These are phyloP conservation scores for Littorina saxatilis DNA, from an alignment of 1,140 invertebrate genomes.

Conservation along the genomic window DNA sequence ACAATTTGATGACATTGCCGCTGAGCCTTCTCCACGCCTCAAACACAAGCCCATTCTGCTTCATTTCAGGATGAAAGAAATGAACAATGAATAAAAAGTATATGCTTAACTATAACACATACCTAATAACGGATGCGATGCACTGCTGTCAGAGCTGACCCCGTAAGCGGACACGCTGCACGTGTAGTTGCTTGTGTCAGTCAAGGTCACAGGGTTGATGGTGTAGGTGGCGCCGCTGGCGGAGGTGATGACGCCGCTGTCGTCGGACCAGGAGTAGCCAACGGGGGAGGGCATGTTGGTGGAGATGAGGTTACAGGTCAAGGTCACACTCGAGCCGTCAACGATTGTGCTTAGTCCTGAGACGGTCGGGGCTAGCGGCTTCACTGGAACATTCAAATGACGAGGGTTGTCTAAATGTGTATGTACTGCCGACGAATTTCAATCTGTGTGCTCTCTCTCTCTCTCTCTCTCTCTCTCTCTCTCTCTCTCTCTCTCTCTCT, in stretches of 20 bases:
- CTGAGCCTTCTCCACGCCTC: too few relatives aligned
- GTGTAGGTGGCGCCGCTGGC: not conserved
- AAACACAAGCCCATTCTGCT: too few relatives aligned
- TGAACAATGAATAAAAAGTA: too few relatives aligned
- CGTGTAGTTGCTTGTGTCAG: not conserved
- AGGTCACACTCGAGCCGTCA: not conserved
- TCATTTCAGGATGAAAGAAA: too few relatives aligned
- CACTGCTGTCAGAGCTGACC: not conserved
- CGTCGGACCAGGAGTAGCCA: not conserved
- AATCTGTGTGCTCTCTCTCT: too few relatives aligned
- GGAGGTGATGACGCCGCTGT: too few relatives aligned
- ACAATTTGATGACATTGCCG: too few relatives aligned
- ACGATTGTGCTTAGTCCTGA: not conserved
- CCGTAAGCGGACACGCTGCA: conserved; percentile 3
- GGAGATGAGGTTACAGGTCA: not conserved
- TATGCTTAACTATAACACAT: too few relatives aligned
- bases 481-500: too few relatives aligned
- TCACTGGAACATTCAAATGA: not conserved
- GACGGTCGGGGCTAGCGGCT: not conserved
- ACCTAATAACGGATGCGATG: not conserved
- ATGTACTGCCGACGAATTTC: too few relatives aligned
- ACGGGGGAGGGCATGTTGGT: conserved; percentile 10
- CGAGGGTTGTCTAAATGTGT: too few relatives aligned
- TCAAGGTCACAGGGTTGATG: not conserved
- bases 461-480: too few relatives aligned